phyloP scores from a whole-genome alignment of 2,113 vertebrate genomes.

The Sylvilagus bachmani region DNA sequence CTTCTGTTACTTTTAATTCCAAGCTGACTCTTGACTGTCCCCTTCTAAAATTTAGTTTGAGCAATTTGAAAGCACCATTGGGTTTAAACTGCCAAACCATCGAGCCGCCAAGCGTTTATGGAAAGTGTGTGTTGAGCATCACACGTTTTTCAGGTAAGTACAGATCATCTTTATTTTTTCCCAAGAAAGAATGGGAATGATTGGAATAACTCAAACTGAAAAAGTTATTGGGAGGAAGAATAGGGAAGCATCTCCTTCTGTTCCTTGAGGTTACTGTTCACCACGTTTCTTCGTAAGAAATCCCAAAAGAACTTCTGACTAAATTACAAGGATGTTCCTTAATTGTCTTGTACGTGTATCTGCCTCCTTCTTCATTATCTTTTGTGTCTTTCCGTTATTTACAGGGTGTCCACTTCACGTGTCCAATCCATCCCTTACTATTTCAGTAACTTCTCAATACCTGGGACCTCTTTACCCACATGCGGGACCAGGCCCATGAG shows the following conservation, averaged over 20 bases:
- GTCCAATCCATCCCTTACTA: background rate
- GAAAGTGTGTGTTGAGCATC: slow-evolving; percentile 99
- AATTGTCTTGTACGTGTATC: background rate
- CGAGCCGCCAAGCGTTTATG: slow-evolving; percentile 97
- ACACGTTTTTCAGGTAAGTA: slow-evolving; percentile 98
- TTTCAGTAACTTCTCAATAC: background rate
- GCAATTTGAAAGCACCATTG: slow-evolving; percentile 99
- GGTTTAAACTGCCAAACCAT: slow-evolving; percentile 98
- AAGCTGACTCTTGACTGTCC: background rate
- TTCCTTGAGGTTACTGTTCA: background rate
- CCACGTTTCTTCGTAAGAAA: background rate
- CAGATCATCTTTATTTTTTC: background rate
- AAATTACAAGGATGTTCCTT: background rate
- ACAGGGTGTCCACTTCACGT: background rate
- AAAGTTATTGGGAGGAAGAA: background rate
- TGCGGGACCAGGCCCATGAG: background rate
- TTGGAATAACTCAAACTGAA: background rate
- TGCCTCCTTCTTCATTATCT: background rate
- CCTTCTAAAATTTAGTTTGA: slow-evolving; percentile 91
- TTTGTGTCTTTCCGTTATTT: background rate
- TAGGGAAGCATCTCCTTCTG: background rate
- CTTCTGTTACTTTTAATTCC: background rate
- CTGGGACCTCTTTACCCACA: background rate
- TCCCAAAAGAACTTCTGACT: background rate
- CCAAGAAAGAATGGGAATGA: slow-evolving; percentile 55